A percentile compares a stretch with the other conserved stretches of the same genome.
phyloP scores from a whole-genome alignment of 1,140 invertebrate genomes.

The Fopius arisanus region DNA sequence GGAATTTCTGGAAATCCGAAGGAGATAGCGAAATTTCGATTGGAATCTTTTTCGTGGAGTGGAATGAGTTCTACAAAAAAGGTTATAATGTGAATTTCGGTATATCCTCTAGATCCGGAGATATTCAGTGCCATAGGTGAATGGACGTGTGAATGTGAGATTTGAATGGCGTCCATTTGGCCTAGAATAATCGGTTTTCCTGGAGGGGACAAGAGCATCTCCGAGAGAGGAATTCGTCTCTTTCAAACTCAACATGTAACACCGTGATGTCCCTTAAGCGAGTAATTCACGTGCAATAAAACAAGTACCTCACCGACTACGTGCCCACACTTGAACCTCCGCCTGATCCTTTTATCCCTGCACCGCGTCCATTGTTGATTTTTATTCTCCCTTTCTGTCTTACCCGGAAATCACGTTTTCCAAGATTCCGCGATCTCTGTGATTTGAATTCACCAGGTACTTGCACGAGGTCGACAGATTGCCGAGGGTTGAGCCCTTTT shows the following conservation, averaged over 20 bases:
- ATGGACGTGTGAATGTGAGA: no score
- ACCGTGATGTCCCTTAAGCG: constrained; percentile 20
- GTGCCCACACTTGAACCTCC: constrained; percentile 15
- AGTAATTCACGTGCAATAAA: constrained; percentile 35
- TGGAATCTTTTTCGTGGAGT: no score
- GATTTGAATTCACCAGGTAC: constrained; percentile 44
- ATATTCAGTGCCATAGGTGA: no score
- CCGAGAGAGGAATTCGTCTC: constrained; percentile 24
- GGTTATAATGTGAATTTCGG: no score
- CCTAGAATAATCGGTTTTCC: not conserved
- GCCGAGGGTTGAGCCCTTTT: constrained; percentile 12
- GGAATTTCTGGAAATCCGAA: no score
- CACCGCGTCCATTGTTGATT: not conserved
- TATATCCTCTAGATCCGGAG: no score
- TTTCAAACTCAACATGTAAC: constrained; percentile 28
- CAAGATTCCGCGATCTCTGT: constrained; percentile 40
- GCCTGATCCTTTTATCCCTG: constrained; percentile 9
- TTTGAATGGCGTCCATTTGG: no score
- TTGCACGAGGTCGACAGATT: constrained; percentile 20
- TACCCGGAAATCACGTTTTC: constrained; percentile 41
- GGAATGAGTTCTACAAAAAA: no score
- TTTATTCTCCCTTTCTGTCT: constrained; percentile 9
- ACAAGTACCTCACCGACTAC: constrained; percentile 21
- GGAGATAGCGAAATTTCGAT: no score
- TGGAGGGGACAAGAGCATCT: not conserved